These are phyloP conservation scores for Mactra quadrangularis DNA, from an alignment of 1,140 invertebrate species.

Conservation along the genomic window DNA sequence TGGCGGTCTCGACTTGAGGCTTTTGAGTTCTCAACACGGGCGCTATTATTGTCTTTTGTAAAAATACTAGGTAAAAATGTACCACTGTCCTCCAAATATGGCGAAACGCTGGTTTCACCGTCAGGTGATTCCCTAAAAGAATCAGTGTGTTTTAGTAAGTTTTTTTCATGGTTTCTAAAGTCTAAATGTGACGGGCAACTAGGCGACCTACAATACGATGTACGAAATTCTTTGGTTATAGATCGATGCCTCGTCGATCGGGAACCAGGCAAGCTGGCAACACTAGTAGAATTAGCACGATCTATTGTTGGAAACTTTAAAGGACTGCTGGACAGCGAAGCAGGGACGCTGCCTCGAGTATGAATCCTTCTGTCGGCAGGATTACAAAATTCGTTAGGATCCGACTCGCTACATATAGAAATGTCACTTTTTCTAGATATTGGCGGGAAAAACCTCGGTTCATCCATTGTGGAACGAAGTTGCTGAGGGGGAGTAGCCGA, in stretches of 20 bases:
- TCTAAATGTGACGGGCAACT: slow-evolving; percentile 53
- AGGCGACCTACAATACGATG: slow-evolving; percentile 41
- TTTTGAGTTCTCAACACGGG: background rate
- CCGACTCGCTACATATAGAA: slow-evolving; percentile 42
- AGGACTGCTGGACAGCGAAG: slow-evolving; percentile 39
- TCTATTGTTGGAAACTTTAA: slow-evolving; percentile 55
- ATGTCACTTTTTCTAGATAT: slow-evolving; percentile 53
- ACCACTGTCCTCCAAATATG: background rate
- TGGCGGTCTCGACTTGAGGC: slow-evolving; percentile 14
- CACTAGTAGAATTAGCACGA: slow-evolving; percentile 53
- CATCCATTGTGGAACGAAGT: slow-evolving; percentile 37
- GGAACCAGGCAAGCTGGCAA: slow-evolving; percentile 52
- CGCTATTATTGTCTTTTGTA: slow-evolving; percentile 23
- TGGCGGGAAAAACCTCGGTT: slow-evolving; percentile 43
- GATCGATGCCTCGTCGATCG: slow-evolving; percentile 40
- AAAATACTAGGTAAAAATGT: slow-evolving; percentile 40
- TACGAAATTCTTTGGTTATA: slow-evolving; percentile 17
- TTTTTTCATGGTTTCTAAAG: slow-evolving; percentile 6
- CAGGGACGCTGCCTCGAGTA: slow-evolving; percentile 40
- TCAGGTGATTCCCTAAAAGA: background rate
- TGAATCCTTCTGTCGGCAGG: slow-evolving; percentile 3
- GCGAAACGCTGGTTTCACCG: background rate
- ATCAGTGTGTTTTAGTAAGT: background rate
- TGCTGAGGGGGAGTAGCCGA: slow-evolving; percentile 38
- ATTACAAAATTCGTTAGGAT: slow-evolving; percentile 48